Percentiles rank a stretch among this genome's conserved stretches.
phyloP scores from a whole-genome alignment of 1,140 invertebrate genomes.

The Caenorhabditis brenneri region DNA sequence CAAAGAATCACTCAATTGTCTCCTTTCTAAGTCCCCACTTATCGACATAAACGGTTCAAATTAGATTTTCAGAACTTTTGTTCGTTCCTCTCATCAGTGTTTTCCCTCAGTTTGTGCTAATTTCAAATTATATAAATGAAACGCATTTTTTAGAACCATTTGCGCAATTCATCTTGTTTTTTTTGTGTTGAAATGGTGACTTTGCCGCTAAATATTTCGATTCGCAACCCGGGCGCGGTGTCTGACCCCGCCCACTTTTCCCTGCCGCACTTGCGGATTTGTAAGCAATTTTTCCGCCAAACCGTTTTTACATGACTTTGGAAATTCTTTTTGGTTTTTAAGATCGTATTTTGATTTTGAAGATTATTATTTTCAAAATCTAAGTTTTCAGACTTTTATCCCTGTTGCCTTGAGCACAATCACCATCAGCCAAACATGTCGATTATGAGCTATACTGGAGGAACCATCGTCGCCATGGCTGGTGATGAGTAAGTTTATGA shows the following conservation, averaged over 20 bases:
- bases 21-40: too few species aligned
- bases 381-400: background rate
- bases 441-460: conserved; percentile 83
- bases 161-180: too few species aligned
- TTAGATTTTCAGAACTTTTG: too few species aligned
- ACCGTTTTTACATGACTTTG: background rate
- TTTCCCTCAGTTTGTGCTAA: too few species aligned
- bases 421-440: conserved; percentile 54
- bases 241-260: background rate
- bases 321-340: background rate
- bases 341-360: too few species aligned
- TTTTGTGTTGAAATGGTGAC: background rate
- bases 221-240: background rate
- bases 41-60: too few species aligned
- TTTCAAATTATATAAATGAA: too few species aligned
- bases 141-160: too few species aligned
- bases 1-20: too few species aligned
- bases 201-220: background rate
- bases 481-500: conserved; percentile 86
- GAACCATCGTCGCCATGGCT: conserved; percentile 95
- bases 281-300: background rate
- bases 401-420: background rate
- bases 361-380: background rate
- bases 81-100: too few species aligned
- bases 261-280: background rate